Conservation (phyloP, 2,888 invertebrate species). For the Drosophila kanekoi region DNA sequence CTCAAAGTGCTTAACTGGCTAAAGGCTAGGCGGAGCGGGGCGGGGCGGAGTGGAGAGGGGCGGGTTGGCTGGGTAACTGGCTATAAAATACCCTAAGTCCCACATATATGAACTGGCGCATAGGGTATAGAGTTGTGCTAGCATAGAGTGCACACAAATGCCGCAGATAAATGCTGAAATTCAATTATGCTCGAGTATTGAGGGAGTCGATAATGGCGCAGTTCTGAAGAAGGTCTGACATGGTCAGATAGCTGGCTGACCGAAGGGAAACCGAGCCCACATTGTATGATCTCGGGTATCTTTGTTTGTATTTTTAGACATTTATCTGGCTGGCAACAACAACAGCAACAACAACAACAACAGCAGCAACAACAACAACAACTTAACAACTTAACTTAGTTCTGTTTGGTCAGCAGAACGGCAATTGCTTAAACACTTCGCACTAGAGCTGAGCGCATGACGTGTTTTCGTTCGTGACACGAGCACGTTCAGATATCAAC, state of each 20-base stretch:
- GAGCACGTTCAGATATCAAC: not conserved
- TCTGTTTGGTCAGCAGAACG: conserved; percentile 64
- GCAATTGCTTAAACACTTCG: conserved; percentile 9
- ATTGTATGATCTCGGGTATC: conserved; percentile 63
- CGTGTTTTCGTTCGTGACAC: conserved; percentile 4
- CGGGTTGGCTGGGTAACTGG: not conserved
- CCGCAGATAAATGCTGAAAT: conserved; percentile 16
- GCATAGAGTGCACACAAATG: not conserved
- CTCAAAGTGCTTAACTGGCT: conserved; percentile 58
- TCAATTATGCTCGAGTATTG: conserved; percentile 26
- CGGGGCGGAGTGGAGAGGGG: not conserved
- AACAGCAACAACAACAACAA: conserved; percentile 41
- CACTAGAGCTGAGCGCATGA: not conserved
- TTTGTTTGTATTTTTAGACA: conserved; percentile 72
- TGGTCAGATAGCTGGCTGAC: conserved; percentile 25
- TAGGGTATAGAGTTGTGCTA: not conserved
- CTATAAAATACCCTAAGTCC: conserved; percentile 42
- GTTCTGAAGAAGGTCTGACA: conserved; percentile 43
- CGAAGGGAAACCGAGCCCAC: conserved; percentile 30
- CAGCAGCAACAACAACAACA: conserved; percentile 35
- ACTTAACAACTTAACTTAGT: conserved; percentile 51
- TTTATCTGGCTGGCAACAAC: conserved; percentile 62
- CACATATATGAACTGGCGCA: not conserved
- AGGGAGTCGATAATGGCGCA: conserved; percentile 27
- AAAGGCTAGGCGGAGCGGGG: not conserved